Evolutionary conservation across 2,888 invertebrate species (phyloP), one percentile per base, ranked within the genome.

Genomic region (Agonopterix alstromeriana): DNA sequence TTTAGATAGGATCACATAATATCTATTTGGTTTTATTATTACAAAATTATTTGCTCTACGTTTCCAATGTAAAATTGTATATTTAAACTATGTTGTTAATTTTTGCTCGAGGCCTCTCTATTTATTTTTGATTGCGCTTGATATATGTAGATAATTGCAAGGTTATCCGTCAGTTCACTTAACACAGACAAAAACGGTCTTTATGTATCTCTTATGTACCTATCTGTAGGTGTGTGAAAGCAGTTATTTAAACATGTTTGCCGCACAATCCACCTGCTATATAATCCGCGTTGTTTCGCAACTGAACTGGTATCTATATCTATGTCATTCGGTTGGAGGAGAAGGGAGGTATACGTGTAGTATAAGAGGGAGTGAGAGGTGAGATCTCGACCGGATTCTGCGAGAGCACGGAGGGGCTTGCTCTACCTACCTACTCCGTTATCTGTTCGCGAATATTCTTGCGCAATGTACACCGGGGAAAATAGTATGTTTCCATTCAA

Each of bases 271-370:
- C 86, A 88, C 88, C 84, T 87, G 88, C 84, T 82, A 83, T 85
- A 83, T 87, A 87, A 87, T 88, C 87, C 83, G 88, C 86, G 84
- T 63, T 82, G 80, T 88, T 88, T 88, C 87, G 86, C 88, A 87
- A 88, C 77, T 71, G 63, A 68, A 66, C 70, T 74, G 75, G 83
- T 85, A 87, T 86, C 81, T 87, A 82, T 88, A 87, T 84, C 82
- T 87, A 82, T 88, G 88, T 86, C 88, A 87, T 66, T 69, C 74
- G 58, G 79, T 56, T 46, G 36, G 70, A 82, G 57, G 41, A 76
- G 57, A 80, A 82, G 53, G 52, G 63, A 50, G 2, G 48, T 61
- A 72, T 48, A 12, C 27, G 45, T 45, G 17, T 45, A 36, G 48
- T 8, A 12, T n/a, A 12, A 14, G 82, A 59, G 66, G 48, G 76